A percentile compares a stretch with the other conserved stretches of the same genome.
Conservation (phyloP, 2,797 vertebrate species). For the Yasuhikotakia modesta region DNA sequence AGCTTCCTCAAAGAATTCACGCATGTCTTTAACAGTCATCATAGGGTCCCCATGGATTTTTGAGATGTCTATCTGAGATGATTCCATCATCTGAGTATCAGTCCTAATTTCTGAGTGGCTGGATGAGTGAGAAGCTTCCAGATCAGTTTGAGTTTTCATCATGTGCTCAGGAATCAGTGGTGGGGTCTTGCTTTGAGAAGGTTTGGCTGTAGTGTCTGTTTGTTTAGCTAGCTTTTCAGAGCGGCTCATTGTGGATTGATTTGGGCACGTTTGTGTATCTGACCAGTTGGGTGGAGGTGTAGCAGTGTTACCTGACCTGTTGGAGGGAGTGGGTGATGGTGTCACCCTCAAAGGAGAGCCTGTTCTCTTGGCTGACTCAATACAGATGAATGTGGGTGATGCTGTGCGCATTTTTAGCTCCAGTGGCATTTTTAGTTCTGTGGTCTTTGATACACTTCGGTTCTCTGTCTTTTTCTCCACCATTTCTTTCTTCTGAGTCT, state of each 20-base stretch:
- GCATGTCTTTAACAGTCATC: constrained; percentile 79
- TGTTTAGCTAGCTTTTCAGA: constrained; percentile 85
- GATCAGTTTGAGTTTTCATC: constrained; percentile 71
- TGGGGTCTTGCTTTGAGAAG: constrained; percentile 71
- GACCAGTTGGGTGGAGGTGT: constrained; percentile 74
- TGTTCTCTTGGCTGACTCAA: constrained; percentile 81
- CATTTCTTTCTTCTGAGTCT: constrained; percentile 66
- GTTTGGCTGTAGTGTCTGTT: constrained; percentile 80
- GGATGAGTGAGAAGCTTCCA: constrained; percentile 74
- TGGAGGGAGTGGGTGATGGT: constrained; percentile 73
- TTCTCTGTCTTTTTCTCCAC: constrained; percentile 71
- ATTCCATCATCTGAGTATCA: constrained; percentile 66
- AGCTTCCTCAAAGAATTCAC: constrained; percentile 81
- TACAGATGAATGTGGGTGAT: constrained; percentile 91
- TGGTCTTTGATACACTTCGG: constrained; percentile 59
- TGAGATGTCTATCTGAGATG: constrained; percentile 61
- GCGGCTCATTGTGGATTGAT: constrained; percentile 74
- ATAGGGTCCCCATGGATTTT: constrained; percentile 75
- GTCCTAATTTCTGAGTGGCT: constrained; percentile 74
- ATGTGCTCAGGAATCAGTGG: constrained; percentile 68
- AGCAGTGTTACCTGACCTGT: constrained; percentile 71
- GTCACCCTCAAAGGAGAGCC: constrained; percentile 77
- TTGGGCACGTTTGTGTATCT: constrained; percentile 68
- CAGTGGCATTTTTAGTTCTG: constrained; percentile 71
- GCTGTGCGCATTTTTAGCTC: constrained; percentile 81